Conservation (phyloP, 92 coral and sea anemone genomes). For the Zoanthus gigantus region DNA sequence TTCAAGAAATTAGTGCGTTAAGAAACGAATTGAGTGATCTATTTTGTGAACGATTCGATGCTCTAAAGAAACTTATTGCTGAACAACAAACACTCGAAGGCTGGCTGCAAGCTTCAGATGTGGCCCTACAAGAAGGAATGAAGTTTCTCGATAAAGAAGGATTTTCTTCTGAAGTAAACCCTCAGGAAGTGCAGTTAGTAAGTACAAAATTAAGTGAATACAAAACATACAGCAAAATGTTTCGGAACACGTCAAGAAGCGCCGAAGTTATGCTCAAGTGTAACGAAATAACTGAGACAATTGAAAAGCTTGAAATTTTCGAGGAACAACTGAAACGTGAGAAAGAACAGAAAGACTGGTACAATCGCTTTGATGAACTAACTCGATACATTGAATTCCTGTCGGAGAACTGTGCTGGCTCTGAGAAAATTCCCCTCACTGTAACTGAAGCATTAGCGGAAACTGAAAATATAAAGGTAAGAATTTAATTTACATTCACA, state of each 20-base stretch:
- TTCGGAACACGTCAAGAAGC: constrained; percentile 38
- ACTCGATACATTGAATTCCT: constrained; percentile 25
- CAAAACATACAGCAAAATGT: constrained; percentile 47
- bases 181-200: constrained; percentile 47
- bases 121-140: constrained; percentile 51
- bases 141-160: constrained; percentile 18
- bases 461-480: constrained; percentile 62
- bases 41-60: constrained; percentile 56
- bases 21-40: constrained; percentile 38
- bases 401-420: constrained; percentile 54
- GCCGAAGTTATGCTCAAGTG: constrained; percentile 41
- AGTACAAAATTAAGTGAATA: constrained; percentile 68
- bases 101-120: constrained; percentile 70
- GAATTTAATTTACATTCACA: background rate
- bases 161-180: constrained; percentile 5
- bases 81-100: constrained; percentile 79
- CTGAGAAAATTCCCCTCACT: constrained; percentile 35
- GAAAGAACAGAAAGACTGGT: constrained; percentile 44
- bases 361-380: constrained; percentile 44
- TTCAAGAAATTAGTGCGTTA: constrained; percentile 25
- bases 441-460: constrained; percentile 62
- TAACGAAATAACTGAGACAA: constrained; percentile 36
- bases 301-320: constrained; percentile 30
- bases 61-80: constrained; percentile 65
- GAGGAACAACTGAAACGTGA: constrained; percentile 30